phyloP scores from a whole-genome alignment of 2,888 invertebrate species.

The Rhyacophila evoluta region DNA sequence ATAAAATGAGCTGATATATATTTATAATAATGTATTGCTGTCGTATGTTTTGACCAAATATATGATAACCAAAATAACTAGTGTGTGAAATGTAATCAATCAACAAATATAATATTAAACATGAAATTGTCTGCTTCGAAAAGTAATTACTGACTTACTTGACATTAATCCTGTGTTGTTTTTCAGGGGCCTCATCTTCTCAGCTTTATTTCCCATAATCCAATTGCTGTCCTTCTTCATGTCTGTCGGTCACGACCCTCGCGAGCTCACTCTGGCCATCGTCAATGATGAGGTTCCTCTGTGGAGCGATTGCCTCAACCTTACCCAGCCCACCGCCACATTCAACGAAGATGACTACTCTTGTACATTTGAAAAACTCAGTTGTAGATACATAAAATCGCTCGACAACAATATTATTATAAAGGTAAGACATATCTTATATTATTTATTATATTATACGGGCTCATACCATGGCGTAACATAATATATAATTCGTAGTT shows the following conservation, averaged over 20 bases:
- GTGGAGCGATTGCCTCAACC: slow-evolving; percentile 63
- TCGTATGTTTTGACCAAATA: too few species aligned
- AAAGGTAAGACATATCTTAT: slow-evolving; percentile 63
- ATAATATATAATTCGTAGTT: too few species aligned
- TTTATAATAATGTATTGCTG: too few species aligned
- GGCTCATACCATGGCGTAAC: too few species aligned
- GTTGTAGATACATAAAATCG: slow-evolving; percentile 73
- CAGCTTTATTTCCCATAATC: slow-evolving; percentile 84
- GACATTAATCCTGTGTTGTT: too few species aligned
- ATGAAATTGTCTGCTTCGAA: too few species aligned
- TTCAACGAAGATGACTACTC: slow-evolving; percentile 59
- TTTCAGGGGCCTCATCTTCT: slow-evolving; percentile 84
- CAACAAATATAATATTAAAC: too few species aligned
- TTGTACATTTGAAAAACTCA: slow-evolving; percentile 71
- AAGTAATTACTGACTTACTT: too few species aligned
- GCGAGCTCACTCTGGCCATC: slow-evolving; percentile 78
- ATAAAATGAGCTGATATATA: too few species aligned
- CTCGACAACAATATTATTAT: slow-evolving; percentile 71
- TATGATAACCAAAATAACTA: too few species aligned
- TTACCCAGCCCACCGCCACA: slow-evolving; percentile 62
- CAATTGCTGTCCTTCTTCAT: slow-evolving; percentile 84
- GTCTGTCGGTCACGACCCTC: slow-evolving; percentile 83
- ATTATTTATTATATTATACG: too few species aligned
- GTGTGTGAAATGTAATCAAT: too few species aligned
- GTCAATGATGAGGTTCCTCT: slow-evolving; percentile 80